Evolutionary conservation across 1,140 invertebrate genomes (phyloP).

Genomic region (Tenebrio molitor): DNA sequence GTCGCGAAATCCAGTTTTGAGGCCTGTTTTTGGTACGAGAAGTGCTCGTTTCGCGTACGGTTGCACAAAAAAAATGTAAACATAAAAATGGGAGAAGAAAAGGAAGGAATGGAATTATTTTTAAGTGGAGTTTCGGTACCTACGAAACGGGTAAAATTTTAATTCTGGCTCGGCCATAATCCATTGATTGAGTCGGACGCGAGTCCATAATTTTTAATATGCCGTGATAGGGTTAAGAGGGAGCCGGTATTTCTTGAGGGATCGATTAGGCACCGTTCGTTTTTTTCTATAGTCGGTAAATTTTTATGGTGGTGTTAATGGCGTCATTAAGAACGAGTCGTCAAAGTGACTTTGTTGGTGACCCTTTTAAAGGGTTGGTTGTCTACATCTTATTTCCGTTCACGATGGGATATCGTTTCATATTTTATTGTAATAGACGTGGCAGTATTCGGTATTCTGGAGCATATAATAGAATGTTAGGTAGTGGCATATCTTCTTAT

Average conservation of each 20-base stretch:
- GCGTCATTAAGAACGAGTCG: background rate
- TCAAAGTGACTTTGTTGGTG: constrained; percentile 24
- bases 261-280: background rate
- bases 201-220: too few relatives aligned
- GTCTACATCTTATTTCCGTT: constrained; percentile 29
- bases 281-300: constrained; percentile 8
- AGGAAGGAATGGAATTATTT: too few relatives aligned
- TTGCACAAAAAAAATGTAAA: too few relatives aligned
- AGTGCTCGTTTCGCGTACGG: too few relatives aligned
- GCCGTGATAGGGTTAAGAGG: too few relatives aligned
- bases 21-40: too few relatives aligned
- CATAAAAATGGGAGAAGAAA: too few relatives aligned
- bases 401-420: constrained; percentile 21
- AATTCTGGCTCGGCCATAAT: too few relatives aligned
- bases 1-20: too few relatives aligned
- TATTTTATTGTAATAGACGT: constrained; percentile 37
- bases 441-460: constrained; percentile 19
- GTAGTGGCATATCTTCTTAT: constrained; percentile 52
- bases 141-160: too few relatives aligned
- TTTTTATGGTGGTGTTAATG: constrained; percentile 5
- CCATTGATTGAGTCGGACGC: too few relatives aligned
- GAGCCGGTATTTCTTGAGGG: background rate
- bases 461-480: constrained; percentile 48
- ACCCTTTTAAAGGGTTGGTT: constrained; percentile 13
- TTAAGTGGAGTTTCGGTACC: too few relatives aligned